A percentile compares a stretch with the other conserved stretches of the same genome.
Evolutionary conservation across 1,140 invertebrate genomes (phyloP).

Genomic region (Cherax destructor): DNA sequence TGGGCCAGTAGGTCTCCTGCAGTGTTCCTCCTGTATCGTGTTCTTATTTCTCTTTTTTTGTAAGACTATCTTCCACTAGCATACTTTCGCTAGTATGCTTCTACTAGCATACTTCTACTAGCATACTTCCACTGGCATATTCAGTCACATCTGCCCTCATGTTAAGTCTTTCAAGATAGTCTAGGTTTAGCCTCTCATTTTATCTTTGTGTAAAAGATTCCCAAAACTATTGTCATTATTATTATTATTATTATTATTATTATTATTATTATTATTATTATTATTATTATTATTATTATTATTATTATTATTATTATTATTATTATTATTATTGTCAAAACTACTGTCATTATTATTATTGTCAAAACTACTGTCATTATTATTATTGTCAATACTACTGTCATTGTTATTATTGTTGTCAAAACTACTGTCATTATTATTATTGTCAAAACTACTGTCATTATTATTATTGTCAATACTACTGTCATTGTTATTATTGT

Average conservation of each 20-base stretch:
- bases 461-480: no score
- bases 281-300: constrained; percentile 22
- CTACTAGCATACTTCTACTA: no score
- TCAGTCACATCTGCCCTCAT: no score
- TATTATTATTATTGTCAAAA: background rate
- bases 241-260: constrained; percentile 5
- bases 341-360: no score
- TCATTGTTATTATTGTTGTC: background rate
- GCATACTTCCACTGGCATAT: no score
- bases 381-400: background rate
- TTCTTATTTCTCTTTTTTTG: no score
- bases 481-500: background rate
- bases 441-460: background rate
- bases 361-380: background rate
- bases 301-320: constrained; percentile 22
- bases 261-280: constrained; percentile 4
- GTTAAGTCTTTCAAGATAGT: no score
- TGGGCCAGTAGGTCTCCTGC: no score
- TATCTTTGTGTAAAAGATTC: background rate
- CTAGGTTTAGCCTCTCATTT: no score
- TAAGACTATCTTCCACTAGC: no score
- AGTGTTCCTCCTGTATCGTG: no score
- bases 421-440: background rate
- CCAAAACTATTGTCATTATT: background rate
- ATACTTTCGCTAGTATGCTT: no score